A percentile compares a stretch with the other conserved stretches of the same genome.
phyloP scores from a whole-genome alignment of 2,888 invertebrate genomes.

The Polia nebulosa region DNA sequence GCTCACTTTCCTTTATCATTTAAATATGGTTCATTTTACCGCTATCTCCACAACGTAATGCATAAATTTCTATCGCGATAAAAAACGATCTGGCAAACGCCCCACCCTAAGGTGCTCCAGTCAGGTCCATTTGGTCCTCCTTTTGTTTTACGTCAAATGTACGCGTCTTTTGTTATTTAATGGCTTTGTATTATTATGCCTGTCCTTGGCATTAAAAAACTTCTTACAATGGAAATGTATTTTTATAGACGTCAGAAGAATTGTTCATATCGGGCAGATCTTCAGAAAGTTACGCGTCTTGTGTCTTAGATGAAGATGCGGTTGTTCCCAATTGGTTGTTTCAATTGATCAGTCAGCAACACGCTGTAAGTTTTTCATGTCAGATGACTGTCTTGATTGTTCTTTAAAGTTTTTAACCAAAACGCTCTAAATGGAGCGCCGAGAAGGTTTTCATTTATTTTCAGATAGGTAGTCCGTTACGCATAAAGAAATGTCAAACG shows the following conservation, averaged over 20 bases:
- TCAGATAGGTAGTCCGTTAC: slow-evolving; percentile 55
- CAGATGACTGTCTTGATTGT: not conserved
- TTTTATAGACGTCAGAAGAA: slow-evolving; percentile 84
- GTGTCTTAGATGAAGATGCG: slow-evolving; percentile 80
- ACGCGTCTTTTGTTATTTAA: not conserved
- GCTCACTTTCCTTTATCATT: not conserved
- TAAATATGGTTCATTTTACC: no score
- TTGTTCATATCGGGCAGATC: slow-evolving; percentile 82
- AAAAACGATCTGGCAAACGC: no score
- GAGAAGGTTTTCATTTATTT: slow-evolving; percentile 34
- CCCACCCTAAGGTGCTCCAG: no score
- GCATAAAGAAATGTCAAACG: slow-evolving; percentile 55
- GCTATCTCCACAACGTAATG: no score
- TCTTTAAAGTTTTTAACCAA: not conserved
- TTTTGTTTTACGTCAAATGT: no score
- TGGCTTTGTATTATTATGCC: not conserved
- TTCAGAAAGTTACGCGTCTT: slow-evolving; percentile 82
- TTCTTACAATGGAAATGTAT: not conserved
- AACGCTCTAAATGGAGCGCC: slow-evolving; percentile 26
- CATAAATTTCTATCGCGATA: no score
- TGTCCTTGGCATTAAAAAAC: not conserved
- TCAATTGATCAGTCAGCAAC: slow-evolving; percentile 81
- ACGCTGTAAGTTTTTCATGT: slow-evolving; percentile 72
- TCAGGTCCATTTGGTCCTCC: no score
- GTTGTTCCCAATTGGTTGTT: slow-evolving; percentile 86